Evolutionary conservation across 2,113 vertebrate species (phyloP).

Genomic region (Seriola quinqueradiata): DNA sequence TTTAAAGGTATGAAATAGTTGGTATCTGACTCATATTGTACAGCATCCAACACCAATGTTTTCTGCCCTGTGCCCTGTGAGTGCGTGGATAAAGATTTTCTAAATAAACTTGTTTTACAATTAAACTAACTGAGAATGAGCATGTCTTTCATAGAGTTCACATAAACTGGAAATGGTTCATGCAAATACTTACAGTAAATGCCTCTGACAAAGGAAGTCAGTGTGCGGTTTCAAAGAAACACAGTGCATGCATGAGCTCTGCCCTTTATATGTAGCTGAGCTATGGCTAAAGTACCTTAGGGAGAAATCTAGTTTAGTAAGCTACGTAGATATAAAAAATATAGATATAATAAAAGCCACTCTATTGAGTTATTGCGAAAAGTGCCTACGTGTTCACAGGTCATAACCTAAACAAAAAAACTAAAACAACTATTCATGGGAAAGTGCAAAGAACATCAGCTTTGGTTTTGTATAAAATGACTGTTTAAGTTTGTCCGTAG

Average conservation of each 20-base stretch:
- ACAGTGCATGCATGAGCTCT: neutral
- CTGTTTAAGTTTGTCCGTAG: too few relatives aligned
- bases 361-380: too few relatives aligned
- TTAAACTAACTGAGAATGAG: neutral
- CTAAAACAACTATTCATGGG: too few relatives aligned
- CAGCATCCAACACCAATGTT: neutral
- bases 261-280: neutral
- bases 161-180: constrained; percentile 1
- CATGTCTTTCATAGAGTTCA: neutral
- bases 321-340: too few relatives aligned
- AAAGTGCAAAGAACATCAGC: too few relatives aligned
- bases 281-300: too few relatives aligned
- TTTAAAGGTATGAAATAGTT: neutral
- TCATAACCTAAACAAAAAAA: too few relatives aligned
- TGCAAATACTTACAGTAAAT: constrained; percentile 36
- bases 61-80: neutral
- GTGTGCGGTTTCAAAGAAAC: constrained; percentile 40
- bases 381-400: too few relatives aligned
- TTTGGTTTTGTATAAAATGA: too few relatives aligned
- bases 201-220: constrained; percentile 54
- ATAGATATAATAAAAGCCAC: too few relatives aligned
- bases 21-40: neutral
- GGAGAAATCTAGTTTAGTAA: too few relatives aligned
- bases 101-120: neutral
- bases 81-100: constrained; percentile 4